phyloP scores from a whole-genome alignment of 2,113 vertebrate species.

The Noctilio leporinus region DNA sequence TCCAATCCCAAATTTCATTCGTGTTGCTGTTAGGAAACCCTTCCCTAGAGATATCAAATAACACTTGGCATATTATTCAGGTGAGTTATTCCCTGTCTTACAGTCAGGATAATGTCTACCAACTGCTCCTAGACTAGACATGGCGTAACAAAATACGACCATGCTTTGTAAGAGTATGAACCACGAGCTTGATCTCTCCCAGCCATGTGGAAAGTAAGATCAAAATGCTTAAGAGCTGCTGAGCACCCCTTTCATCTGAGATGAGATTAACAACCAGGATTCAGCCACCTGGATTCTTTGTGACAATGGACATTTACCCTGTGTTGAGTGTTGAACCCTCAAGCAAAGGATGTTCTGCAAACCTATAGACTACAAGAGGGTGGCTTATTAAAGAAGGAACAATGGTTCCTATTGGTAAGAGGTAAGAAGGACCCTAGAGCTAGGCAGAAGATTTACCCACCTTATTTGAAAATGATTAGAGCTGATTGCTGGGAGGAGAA shows the following conservation, averaged over 20 bases:
- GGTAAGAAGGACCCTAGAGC: not conserved
- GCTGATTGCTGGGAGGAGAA: not conserved
- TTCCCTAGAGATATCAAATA: not conserved
- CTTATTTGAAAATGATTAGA: not conserved
- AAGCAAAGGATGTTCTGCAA: not conserved
- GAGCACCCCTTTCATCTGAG: not conserved
- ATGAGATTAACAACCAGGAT: not conserved
- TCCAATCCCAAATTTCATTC: not conserved
- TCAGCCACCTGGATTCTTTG: not conserved
- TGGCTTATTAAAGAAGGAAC: not conserved
- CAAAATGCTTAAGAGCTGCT: not conserved
- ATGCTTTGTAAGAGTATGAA: not conserved
- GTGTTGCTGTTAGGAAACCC: not conserved
- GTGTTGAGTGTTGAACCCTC: not conserved
- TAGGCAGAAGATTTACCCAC: not conserved
- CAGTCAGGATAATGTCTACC: not conserved
- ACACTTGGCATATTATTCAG: not conserved
- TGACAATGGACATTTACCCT: not conserved
- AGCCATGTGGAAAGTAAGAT: not conserved
- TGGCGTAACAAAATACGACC: not conserved
- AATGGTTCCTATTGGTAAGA: not conserved
- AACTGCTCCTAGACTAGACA: not conserved
- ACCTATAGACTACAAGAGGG: not conserved
- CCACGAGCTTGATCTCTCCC: not conserved
- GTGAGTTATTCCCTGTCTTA: constrained; percentile 13